Evolutionary conservation across 37 sponge, comb jelly and placozoan genomes (phyloP).

Genomic region (Aphrocallistes beatrix): DNA sequence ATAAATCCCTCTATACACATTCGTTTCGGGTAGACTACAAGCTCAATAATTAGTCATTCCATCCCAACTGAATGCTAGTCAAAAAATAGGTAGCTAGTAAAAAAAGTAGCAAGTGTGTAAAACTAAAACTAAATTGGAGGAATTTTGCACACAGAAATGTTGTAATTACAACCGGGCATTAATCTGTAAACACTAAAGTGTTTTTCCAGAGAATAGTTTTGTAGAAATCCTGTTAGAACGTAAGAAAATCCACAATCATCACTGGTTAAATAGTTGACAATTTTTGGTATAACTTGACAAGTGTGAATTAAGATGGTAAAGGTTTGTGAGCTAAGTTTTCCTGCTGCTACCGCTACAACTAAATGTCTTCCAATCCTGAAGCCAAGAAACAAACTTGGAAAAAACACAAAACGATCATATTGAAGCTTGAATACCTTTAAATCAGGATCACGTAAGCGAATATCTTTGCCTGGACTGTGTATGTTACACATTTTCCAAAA

Average conservation of each 20-base stretch:
- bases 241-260: conserved; percentile 13
- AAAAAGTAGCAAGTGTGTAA: no score
- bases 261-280: neutral
- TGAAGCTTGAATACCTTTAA: neutral
- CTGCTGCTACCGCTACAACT: neutral
- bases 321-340: conserved; percentile 4
- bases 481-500: conserved; percentile 13
- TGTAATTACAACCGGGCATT: neutral
- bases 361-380: conserved; percentile 2
- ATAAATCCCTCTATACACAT: no score
- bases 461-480: conserved; percentile 17
- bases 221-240: conserved; percentile 17
- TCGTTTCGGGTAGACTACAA: no score
- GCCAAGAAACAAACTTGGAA: conserved; percentile 16
- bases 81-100: no score
- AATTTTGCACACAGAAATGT: neutral
- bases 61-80: no score
- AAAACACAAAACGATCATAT: neutral
- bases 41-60: no score
- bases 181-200: neutral
- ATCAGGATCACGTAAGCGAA: conserved; percentile 11
- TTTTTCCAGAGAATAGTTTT: conserved; percentile 11
- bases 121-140: no score
- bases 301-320: conserved; percentile 5
- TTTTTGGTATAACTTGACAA: conserved; percentile 9